Base-by-base conservation (phyloP, 2,888 invertebrate species). In the Philhelius pedissequus region DNA sequence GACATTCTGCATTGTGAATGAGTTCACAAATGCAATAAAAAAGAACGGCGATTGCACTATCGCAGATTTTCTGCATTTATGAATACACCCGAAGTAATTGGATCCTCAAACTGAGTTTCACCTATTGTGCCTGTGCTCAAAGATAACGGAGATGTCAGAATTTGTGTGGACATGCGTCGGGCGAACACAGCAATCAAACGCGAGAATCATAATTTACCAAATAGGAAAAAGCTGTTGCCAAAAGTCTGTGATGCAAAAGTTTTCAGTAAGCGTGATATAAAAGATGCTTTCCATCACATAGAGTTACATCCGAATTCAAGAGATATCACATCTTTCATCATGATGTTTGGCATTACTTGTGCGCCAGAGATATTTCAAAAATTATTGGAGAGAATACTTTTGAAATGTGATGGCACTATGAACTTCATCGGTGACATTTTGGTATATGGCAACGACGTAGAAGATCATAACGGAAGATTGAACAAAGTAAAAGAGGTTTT, bases 361-460 rank as follows among this genome's bases (percentile, higher is more conserved):
- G 92, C 92, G 4, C 89, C 90, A 1, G 92, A 92, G 87, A 87
- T 90, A 1, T 92, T 90, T 83, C 90, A 92, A 86, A 90, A 91
- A 86, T 87, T 87, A 1, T 35, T 35, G 35, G 35, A 35, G 35
- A 35, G 35, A 35, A 35, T 35, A 35, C 35, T 35, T 13, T 13
- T 35, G 13, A 35, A 35, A 35, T 35, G 35, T 9, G 13, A 35
- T 11, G 35, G 35, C 13, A 13, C 13, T 13, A 35, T 35, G 11
- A 35, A 35, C 35, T 35, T 35, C 35, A 35, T 35, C 35, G 35
- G 13, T 2, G 52, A 52, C 13, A 52, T 30, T 27, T 30, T 52
- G 27, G 52, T 52, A 7, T 52, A 52, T 52, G 52, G 52, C 13
- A 52, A 25, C 5, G 13, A 52, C 52, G 52, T 30, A 52, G 30